These are phyloP conservation scores for Dynastes tityus DNA, from an alignment of 2,888 invertebrate species.

Conservation along the genomic window DNA sequence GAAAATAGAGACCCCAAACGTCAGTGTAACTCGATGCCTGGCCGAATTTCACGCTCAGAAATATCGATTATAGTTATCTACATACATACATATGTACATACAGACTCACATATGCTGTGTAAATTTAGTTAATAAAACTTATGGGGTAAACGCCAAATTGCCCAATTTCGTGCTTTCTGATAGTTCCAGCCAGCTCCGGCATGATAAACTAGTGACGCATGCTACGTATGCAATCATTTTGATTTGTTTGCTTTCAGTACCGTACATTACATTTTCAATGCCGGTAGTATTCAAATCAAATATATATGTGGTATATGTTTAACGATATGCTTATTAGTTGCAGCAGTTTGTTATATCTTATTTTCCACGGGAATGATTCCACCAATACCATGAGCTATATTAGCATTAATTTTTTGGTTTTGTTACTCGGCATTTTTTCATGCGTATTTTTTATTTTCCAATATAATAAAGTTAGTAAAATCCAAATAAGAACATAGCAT, in stretches of 20 bases:
- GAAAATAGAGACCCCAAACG: conserved; percentile 31
- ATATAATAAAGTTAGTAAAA: no score
- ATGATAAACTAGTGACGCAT: conserved; percentile 14
- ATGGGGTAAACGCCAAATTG: conserved; percentile 12
- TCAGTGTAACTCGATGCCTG: conserved; percentile 8
- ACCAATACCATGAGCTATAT: no score
- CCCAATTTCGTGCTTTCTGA: conserved; percentile 28
- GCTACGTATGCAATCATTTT: no score
- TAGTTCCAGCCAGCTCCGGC: conserved; percentile 1
- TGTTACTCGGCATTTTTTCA: no score
- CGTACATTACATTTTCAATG: background rate
- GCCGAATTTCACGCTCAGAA: conserved; percentile 5
- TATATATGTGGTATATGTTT: background rate
- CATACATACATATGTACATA: background rate
- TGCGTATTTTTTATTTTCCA: no score
- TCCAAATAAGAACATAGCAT: no score
- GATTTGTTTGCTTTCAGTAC: no score
- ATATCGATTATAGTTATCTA: conserved; percentile 14
- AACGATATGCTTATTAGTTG: no score
- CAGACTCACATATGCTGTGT: background rate
- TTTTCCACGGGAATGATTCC: no score
- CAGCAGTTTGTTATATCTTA: no score
- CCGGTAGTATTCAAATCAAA: background rate
- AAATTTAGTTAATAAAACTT: conserved; percentile 35
- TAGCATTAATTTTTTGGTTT: no score